Evolutionary conservation across 2,888 invertebrate genomes (phyloP).

Genomic region (Zhuqinia jingwanae): DNA sequence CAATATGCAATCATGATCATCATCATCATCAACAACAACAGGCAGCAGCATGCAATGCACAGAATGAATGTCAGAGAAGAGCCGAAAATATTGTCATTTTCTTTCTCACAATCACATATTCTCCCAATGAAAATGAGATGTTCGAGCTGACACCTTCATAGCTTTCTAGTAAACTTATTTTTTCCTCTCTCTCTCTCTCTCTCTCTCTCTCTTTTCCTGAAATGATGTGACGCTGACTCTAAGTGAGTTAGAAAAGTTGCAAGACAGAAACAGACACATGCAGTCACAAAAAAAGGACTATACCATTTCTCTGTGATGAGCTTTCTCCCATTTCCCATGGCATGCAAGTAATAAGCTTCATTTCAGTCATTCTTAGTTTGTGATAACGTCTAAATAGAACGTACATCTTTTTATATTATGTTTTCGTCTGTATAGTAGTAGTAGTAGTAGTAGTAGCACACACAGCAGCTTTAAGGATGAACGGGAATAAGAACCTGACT

Average conservation of each 20-base stretch:
- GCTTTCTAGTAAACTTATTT: slow-evolving; percentile 33
- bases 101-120: slow-evolving; percentile 47
- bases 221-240: slow-evolving; percentile 42
- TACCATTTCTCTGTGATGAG: slow-evolving; percentile 42
- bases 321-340: slow-evolving; percentile 41
- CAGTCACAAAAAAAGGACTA: neutral
- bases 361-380: slow-evolving; percentile 51
- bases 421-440: neutral
- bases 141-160: slow-evolving; percentile 66
- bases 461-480: neutral
- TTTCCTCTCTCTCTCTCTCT: neutral
- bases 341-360: slow-evolving; percentile 51
- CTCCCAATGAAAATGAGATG: slow-evolving; percentile 46
- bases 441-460: neutral
- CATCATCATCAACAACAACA: no score
- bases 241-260: slow-evolving; percentile 59
- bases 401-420: neutral
- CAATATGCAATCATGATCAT: slow-evolving; percentile 56
- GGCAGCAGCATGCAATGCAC: neutral
- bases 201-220: slow-evolving; percentile 15
- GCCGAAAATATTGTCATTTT: slow-evolving; percentile 55
- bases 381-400: slow-evolving; percentile 44
- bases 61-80: slow-evolving; percentile 47
- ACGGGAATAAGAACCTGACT: slow-evolving; percentile 39
- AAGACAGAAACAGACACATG: slow-evolving; percentile 15